These are phyloP conservation scores for Diplazon laetatorius DNA, from an alignment of 2,888 invertebrate species.

Conservation along the genomic window DNA sequence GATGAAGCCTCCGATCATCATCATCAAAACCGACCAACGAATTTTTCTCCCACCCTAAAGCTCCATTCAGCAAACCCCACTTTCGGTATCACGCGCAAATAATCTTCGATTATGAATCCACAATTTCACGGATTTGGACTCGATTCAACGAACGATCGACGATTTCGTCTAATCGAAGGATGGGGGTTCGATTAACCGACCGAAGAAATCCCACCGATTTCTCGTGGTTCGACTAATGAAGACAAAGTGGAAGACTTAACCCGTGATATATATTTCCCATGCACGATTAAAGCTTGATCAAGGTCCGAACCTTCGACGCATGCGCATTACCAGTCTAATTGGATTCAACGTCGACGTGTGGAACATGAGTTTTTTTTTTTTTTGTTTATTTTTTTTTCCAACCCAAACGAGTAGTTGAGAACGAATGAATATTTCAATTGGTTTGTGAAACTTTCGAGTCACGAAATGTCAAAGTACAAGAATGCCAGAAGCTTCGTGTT, in stretches of 20 bases:
- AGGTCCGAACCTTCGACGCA: not conserved
- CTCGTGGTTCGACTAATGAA: not conserved
- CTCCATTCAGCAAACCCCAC: too few relatives aligned
- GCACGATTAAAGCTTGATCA: not conserved
- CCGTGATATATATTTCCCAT: not conserved
- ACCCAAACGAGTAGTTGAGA: slow-evolving; percentile 13
- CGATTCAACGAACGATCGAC: not conserved
- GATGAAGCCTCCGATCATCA: too few relatives aligned
- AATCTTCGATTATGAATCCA: too few relatives aligned
- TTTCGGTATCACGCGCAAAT: too few relatives aligned
- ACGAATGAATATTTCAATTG: slow-evolving; percentile 69
- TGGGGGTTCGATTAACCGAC: too few relatives aligned
- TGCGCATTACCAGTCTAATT: not conserved
- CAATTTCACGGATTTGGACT: not conserved
- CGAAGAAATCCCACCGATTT: too few relatives aligned
- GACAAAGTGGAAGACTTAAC: not conserved
- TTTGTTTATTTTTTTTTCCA: too few relatives aligned
- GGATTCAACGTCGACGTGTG: slow-evolving; percentile 30
- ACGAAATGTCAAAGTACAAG: slow-evolving; percentile 63
- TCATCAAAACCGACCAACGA: too few relatives aligned
- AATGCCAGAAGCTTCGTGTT: slow-evolving; percentile 49
- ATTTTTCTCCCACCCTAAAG: too few relatives aligned
- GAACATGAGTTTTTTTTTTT: slow-evolving; percentile 57
- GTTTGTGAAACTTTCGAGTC: slow-evolving; percentile 56
- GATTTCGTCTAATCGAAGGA: not conserved